Evolutionary conservation across 2,113 vertebrate species (phyloP).

Genomic region (Colaptes auratus): DNA sequence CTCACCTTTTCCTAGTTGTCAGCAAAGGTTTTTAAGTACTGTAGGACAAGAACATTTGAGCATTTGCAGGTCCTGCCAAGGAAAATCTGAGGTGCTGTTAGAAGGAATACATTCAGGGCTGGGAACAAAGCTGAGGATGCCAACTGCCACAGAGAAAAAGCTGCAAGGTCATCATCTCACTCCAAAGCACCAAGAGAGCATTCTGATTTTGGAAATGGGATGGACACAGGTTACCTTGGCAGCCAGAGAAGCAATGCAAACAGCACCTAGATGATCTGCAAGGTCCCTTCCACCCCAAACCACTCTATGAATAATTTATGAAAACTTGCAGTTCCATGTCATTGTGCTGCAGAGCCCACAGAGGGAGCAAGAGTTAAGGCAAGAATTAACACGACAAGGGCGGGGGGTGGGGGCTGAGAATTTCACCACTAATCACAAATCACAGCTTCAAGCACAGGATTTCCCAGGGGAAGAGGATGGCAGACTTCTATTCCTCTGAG

Average conservation of each 20-base stretch:
- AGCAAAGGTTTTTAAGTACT: background rate
- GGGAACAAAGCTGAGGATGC: background rate
- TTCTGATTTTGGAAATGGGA: fast-evolving
- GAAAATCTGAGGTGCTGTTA: background rate
- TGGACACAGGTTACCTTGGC: background rate
- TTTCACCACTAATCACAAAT: background rate
- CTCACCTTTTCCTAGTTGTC: background rate
- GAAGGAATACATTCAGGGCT: too few species aligned
- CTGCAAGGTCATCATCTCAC: fast-evolving
- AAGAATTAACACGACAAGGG: background rate
- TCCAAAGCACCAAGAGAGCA: too few species aligned
- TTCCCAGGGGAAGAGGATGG: fast-evolving
- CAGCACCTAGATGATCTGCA: background rate
- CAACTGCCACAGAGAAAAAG: background rate
- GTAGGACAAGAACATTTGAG: fast-evolving
- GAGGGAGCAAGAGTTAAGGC: conserved; percentile 31
- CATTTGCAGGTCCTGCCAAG: background rate
- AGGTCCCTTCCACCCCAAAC: too few species aligned
- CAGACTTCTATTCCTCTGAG: background rate
- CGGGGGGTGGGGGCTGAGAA: background rate
- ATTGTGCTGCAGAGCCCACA: background rate
- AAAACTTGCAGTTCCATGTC: background rate
- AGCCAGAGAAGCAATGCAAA: background rate
- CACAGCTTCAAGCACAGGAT: background rate
- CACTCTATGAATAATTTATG: too few species aligned